A percentile compares a stretch with the other conserved stretches of the same genome.
Conservation (phyloP, 2,113 vertebrate genomes). For the Microtus montanus region DNA sequence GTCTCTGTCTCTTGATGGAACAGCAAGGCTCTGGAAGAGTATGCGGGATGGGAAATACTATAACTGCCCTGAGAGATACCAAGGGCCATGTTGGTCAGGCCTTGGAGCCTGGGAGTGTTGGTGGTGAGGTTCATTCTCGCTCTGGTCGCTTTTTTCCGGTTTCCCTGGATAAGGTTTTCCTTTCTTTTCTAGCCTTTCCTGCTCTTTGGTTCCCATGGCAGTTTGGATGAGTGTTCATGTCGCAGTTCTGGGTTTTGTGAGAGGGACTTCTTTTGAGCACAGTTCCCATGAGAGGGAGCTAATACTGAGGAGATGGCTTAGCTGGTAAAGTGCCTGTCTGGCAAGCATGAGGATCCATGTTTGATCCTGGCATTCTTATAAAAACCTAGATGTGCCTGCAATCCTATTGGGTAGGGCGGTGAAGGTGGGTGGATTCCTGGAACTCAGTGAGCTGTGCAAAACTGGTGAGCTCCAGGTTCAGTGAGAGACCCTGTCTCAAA, state of each 20-base stretch:
- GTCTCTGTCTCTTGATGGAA: neutral
- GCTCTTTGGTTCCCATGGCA: neutral
- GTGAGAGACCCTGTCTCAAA: neutral
- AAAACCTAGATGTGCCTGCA: neutral
- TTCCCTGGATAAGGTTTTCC: neutral
- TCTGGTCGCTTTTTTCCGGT: neutral
- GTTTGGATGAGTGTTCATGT: neutral
- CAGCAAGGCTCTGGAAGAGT: neutral
- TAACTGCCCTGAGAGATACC: neutral
- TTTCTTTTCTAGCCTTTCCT: neutral
- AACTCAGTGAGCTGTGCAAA: neutral
- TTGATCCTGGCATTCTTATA: neutral
- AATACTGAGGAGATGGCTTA: neutral
- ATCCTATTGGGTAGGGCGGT: neutral
- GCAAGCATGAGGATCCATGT: neutral
- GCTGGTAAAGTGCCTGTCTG: neutral
- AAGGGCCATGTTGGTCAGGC: neutral
- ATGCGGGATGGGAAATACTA: neutral
- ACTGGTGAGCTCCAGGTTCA: neutral
- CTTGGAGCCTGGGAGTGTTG: neutral
- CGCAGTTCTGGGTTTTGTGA: neutral
- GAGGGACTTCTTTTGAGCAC: neutral
- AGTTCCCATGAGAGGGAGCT: neutral
- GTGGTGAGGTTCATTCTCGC: neutral
- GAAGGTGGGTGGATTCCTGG: neutral